Base-by-base conservation (phyloP, 2,113 vertebrate species). In the Aplodontia rufa region DNA sequence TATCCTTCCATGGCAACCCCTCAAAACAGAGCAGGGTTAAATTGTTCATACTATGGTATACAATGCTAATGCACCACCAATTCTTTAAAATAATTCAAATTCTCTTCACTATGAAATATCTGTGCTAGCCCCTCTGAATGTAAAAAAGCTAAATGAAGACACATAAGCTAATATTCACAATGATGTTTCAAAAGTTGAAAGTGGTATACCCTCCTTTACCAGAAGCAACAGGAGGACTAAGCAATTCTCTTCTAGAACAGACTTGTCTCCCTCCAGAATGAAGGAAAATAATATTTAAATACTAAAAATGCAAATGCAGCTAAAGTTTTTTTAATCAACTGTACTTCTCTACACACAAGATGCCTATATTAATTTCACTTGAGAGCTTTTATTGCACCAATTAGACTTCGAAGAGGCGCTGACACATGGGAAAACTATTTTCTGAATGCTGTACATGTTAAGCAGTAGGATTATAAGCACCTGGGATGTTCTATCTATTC, bases 161-260 rank as follows among this genome's bases (percentile, higher is more conserved):
- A 84, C 24, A 51, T 20, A 76, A 5, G 0, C n/a, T 40, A 58
- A 58, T 47, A 74, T 60, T 90, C 35, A 93, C 35, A 90, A 64
- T 37, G 42, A 51, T 28, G 64, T 81, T 69, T 76, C n/a, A 4
- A 68, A 93, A 93, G 96, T 90, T 96, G 42, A 82, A 82, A 79
- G 49, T 72, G 32, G 20, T 66, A 37, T 5, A 1, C 30, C 12
- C n/a, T 96, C 84, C 47, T 74, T 89, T 47, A 6, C 60, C 66
- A 37, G 10, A 60, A 91, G 96, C 97, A 98, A 98, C 94, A 58
- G 84, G 94, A 86, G 93, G 24, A 32, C 20, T 96, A 62, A 62
- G 13, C 49, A 66, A 72, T 3, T 14, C 3, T 22, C 6, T 95
- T 91, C 40, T 64, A 90, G 16, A 88, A 64, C 87, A 42, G 60